phyloP scores from a whole-genome alignment of 2,797 vertebrate genomes.

The Podarcis siculus region DNA sequence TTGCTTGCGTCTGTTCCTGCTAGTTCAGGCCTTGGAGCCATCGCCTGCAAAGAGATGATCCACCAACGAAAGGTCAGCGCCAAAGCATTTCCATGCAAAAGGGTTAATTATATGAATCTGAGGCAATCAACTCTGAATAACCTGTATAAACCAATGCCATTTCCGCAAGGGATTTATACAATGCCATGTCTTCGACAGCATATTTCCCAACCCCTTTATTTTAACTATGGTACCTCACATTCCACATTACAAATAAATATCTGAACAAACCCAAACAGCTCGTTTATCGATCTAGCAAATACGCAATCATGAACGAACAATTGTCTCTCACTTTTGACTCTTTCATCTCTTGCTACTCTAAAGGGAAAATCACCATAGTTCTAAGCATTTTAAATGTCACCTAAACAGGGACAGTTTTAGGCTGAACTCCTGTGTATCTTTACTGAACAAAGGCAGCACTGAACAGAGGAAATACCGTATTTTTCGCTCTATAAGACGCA shows the following conservation, averaged over 20 bases:
- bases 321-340: neutral
- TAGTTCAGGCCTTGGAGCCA: conserved; percentile 88
- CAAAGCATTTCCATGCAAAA: neutral
- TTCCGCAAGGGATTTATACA: conserved; percentile 17
- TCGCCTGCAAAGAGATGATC: conserved; percentile 72
- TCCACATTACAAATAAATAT: neutral
- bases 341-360: neutral
- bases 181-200: neutral
- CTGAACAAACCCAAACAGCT: neutral
- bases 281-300: neutral
- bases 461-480: no score
- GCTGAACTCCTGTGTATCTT: neutral
- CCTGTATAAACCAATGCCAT: conserved; percentile 9
- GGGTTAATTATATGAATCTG: neutral
- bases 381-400: neutral
- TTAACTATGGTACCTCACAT: no score
- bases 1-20: conserved; percentile 73
- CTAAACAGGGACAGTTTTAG: neutral
- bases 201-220: neutral
- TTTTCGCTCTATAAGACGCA: no score
- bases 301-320: neutral
- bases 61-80: neutral
- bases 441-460: no score
- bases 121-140: neutral
- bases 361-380: conserved; percentile 21